Evolutionary conservation across 1,140 invertebrate genomes (phyloP).

Genomic region (Camponotus floridanus): DNA sequence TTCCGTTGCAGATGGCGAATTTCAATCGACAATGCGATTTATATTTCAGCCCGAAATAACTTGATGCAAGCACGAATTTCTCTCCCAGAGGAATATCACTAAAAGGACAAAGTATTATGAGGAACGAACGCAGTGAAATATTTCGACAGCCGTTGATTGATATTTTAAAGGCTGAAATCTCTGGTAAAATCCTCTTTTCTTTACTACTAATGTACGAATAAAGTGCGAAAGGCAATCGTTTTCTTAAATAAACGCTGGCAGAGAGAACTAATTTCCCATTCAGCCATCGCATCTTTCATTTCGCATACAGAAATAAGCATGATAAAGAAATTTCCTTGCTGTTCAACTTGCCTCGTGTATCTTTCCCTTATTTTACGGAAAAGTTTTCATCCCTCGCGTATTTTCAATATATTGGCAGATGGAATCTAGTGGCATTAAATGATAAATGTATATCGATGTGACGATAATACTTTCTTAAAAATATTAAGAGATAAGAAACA

Average conservation of each 20-base stretch:
- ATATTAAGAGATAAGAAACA: not conserved
- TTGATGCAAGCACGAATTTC: not conserved
- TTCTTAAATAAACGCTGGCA: slow-evolving; percentile 33
- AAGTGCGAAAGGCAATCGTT: slow-evolving; percentile 24
- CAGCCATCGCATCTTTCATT: slow-evolving; percentile 13
- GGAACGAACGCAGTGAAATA: slow-evolving; percentile 29
- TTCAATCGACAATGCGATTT: slow-evolving; percentile 39
- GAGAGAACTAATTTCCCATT: slow-evolving; percentile 9
- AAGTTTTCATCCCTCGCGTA: not conserved
- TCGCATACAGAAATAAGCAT: slow-evolving; percentile 41
- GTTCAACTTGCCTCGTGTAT: not conserved
- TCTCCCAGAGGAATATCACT: slow-evolving; percentile 13
- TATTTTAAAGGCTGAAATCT: slow-evolving; percentile 40
- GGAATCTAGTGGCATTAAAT: not conserved
- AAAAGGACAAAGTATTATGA: slow-evolving; percentile 2
- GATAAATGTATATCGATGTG: not conserved
- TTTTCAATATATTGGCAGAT: slow-evolving; percentile 4
- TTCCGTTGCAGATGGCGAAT: not conserved
- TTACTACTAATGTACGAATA: slow-evolving; percentile 3
- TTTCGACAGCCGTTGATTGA: slow-evolving; percentile 11
- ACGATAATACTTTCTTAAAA: not conserved
- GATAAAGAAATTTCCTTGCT: not conserved
- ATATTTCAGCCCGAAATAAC: slow-evolving; percentile 15
- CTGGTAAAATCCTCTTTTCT: slow-evolving; percentile 18
- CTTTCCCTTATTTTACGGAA: slow-evolving; percentile 16